These are phyloP conservation scores for Unio delphinus DNA, from an alignment of 2,888 invertebrate genomes.

Conservation along the genomic window DNA sequence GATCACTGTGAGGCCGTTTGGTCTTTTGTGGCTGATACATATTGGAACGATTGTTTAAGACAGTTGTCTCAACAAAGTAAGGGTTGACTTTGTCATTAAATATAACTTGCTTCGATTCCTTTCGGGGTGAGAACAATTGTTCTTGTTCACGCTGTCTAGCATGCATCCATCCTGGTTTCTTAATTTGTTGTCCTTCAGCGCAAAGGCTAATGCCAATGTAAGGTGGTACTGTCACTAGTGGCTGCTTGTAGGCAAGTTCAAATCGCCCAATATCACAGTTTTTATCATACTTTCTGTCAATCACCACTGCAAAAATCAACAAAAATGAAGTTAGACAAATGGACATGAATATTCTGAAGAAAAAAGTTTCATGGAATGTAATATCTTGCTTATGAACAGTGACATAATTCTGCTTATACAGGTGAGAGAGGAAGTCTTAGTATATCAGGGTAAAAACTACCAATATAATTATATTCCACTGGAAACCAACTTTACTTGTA, in stretches of 20 bases:
- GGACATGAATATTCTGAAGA: too few species aligned
- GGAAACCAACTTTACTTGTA: too few species aligned
- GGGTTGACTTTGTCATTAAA: slow-evolving; percentile 32
- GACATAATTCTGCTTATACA: background rate
- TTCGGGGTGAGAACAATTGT: slow-evolving; percentile 28
- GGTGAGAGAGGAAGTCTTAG: background rate
- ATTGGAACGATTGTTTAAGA: slow-evolving; percentile 14
- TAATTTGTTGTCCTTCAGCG: slow-evolving; percentile 60
- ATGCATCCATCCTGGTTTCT: slow-evolving; percentile 45
- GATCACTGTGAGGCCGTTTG: slow-evolving; percentile 29
- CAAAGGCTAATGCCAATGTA: slow-evolving; percentile 70
- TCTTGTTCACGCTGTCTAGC: slow-evolving; percentile 17
- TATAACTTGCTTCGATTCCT: slow-evolving; percentile 33
- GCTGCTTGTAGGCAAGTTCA: slow-evolving; percentile 70
- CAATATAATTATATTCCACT: too few species aligned
- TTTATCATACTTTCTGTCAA: slow-evolving; percentile 68
- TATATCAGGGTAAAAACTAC: too few species aligned
- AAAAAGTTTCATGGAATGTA: background rate
- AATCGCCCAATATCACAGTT: slow-evolving; percentile 69
- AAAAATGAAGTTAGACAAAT: slow-evolving; percentile 3
- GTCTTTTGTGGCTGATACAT: slow-evolving; percentile 39
- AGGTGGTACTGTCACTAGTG: slow-evolving; percentile 67
- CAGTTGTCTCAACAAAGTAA: slow-evolving; percentile 13
- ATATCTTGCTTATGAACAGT: background rate
- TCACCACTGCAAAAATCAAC: slow-evolving; percentile 63